Evolutionary conservation across 2,113 vertebrate species (phyloP), one percentile per base, ranked within the genome.

Genomic region (Oryzias celebensis): DNA sequence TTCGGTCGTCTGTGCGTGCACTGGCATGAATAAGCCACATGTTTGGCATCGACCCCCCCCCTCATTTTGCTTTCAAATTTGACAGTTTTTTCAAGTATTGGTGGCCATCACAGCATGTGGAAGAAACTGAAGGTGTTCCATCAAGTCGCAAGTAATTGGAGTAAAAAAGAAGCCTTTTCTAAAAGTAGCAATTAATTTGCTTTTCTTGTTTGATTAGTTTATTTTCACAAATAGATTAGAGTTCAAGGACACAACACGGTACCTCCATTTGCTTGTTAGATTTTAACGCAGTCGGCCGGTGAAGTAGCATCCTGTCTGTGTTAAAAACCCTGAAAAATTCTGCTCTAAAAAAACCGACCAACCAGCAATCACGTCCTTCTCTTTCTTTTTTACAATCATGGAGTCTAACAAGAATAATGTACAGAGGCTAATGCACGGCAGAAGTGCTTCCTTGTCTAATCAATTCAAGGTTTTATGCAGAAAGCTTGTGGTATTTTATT

Each of bases 171-270:
- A 36, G 2, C 36, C 36, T 36, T 36, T 61, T 78, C 78, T 78
- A 62, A 14, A 23, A 17, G 65, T n/a, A 2, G 36, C 42, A 50
- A 41, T 77, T 71, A 52, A 56, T 69, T 36, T 22, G 46, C 50
- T 78, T 44, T 64, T 70, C 45, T 65, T 53, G 43, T 52, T 69
- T 68, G 82, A 65, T 79, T 72, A 59, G 52, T 76, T 57, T 49
- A 67, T 65, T 62, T 74, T 62, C 58, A 77, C 73, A 71, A 67
- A 76, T 28, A 26, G 68, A 72, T 81, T 68, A 53, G n/a, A 56
- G 50, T 62, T 75, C 71, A 87, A 84, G 85, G 85, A 82, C 72
- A 50, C 61, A 28, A 43, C 22, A 57, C 36, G 59, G 52, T 58
- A 15, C 6, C 61, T 69, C 50, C 4, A 52, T 66, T 80, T 75